Percentiles rank a stretch among this genome's conserved stretches.
phyloP scores from a whole-genome alignment of 2,888 invertebrate species.

The Coelopa pilipes region DNA sequence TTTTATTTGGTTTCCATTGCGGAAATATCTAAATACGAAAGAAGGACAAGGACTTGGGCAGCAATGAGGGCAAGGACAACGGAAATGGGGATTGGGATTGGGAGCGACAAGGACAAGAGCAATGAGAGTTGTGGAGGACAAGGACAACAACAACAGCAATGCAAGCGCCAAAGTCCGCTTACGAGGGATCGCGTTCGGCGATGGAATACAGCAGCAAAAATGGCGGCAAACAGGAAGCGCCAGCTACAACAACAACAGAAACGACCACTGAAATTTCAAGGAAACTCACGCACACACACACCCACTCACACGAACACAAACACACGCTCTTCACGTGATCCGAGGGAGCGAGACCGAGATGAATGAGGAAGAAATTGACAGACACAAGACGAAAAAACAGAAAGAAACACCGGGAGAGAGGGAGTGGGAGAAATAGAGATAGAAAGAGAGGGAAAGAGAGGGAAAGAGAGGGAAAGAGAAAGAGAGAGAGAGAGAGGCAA shows the following conservation, averaged over 20 bases:
- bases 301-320: background rate
- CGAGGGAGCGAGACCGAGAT: too few relatives aligned
- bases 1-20: too few relatives aligned
- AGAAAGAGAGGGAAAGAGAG: background rate
- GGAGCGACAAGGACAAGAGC: background rate
- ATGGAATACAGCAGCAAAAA: background rate
- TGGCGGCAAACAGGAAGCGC: background rate
- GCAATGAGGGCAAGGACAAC: background rate
- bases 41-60: background rate
- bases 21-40: too few relatives aligned
- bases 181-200: background rate
- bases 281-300: background rate
- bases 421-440: background rate
- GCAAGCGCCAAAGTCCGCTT: background rate
- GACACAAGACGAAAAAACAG: background rate
- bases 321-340: too few relatives aligned
- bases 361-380: background rate
- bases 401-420: background rate
- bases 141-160: background rate
- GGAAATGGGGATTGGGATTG: background rate
- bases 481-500: background rate
- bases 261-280: background rate
- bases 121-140: background rate
- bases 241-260: background rate
- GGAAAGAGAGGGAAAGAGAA: background rate